Percentiles rank a stretch among this genome's conserved stretches.
These are phyloP conservation scores for Pangasianodon hypophthalmus DNA, from an alignment of 2,113 vertebrate genomes.

Conservation along the genomic window DNA sequence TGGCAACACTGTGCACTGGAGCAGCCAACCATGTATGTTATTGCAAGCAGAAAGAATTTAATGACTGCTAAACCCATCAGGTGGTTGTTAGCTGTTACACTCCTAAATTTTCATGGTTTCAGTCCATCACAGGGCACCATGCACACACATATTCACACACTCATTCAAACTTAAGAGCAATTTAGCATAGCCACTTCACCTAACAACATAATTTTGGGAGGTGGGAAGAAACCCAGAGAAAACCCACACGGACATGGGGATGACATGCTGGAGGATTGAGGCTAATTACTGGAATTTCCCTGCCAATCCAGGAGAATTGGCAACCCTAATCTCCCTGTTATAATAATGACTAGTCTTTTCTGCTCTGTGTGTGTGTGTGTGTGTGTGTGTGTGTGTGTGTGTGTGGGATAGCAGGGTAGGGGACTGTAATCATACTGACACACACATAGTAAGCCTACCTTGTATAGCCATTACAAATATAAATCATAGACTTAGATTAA, in stretches of 20 bases:
- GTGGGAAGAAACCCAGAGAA: not conserved
- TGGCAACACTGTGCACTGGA: not conserved
- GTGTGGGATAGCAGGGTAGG: not conserved
- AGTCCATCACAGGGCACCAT: not conserved
- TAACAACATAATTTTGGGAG: not conserved
- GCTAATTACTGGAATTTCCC: not conserved
- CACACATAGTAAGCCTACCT: slow-evolving; percentile 10
- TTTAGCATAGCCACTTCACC: not conserved
- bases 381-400: not conserved
- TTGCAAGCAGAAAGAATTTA: not conserved
- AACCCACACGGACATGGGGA: not conserved
- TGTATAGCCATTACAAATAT: slow-evolving; percentile 47
- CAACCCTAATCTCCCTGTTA: not conserved
- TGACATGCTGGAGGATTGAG: not conserved
- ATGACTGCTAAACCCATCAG: not conserved
- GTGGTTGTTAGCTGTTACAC: not conserved
- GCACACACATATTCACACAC: not conserved
- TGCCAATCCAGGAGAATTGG: not conserved
- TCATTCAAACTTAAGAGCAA: not conserved
- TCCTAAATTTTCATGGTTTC: not conserved
- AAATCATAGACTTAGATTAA: slow-evolving; percentile 69
- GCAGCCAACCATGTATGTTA: not conserved
- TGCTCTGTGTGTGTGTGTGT: not conserved
- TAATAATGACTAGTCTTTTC: not conserved
- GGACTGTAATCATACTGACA: not conserved